Conservation (phyloP, 2,888 invertebrate genomes). For the Bombylius discolor region DNA sequence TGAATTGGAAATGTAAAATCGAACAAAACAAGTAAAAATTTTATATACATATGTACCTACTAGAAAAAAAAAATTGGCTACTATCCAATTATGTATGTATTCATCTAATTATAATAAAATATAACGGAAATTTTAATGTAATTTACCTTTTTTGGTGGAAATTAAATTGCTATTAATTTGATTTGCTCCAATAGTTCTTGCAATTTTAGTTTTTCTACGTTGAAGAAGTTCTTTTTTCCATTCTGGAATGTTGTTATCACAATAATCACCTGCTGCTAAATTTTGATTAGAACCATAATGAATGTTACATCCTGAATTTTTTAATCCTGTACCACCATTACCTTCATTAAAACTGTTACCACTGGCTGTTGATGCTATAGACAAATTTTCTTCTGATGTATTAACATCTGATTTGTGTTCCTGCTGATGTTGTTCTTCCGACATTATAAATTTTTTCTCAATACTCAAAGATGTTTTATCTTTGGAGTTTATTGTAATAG, state of each 20-base stretch:
- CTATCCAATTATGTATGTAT: no score
- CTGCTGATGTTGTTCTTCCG: no score
- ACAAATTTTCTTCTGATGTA: neutral
- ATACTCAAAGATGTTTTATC: no score
- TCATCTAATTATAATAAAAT: neutral
- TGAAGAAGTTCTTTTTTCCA: conserved; percentile 77
- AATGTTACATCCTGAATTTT: neutral
- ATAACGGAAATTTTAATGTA: neutral
- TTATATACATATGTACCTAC: no score
- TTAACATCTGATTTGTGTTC: neutral
- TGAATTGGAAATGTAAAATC: no score
- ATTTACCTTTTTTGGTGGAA: conserved; percentile 2
- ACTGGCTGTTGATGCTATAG: neutral
- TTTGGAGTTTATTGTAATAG: neutral
- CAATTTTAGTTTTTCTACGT: conserved; percentile 41
- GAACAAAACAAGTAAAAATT: no score
- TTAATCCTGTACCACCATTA: neutral
- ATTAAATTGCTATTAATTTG: neutral
- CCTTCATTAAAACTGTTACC: neutral
- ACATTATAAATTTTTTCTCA: neutral
- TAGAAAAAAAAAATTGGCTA: no score
- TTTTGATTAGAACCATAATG: neutral
- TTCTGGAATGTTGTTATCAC: conserved; percentile 44
- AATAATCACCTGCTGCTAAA: neutral
- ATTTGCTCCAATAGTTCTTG: conserved; percentile 25